Conservation (phyloP, 2,888 invertebrate genomes). For the Charanyca ferruginea region DNA sequence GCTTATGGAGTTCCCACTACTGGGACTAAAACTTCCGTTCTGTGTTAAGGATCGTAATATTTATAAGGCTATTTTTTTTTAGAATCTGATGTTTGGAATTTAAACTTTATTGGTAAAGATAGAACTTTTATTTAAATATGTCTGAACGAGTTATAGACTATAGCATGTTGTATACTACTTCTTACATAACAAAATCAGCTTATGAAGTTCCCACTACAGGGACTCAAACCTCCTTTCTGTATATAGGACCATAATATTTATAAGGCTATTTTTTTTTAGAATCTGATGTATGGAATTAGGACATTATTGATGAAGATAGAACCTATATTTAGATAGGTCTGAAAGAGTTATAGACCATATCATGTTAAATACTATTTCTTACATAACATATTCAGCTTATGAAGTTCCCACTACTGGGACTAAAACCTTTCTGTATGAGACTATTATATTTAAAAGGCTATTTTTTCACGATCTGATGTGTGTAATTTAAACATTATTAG, state of each 20-base stretch:
- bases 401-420: neutral
- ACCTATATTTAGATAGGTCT: too few species aligned
- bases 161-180: too few species aligned
- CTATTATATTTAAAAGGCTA: neutral
- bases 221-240: neutral
- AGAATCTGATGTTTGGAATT: neutral
- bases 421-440: neutral
- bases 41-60: neutral
- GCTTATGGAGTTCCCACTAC: neutral
- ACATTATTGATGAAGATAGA: too few species aligned
- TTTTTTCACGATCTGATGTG: too few species aligned
- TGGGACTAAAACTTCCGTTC: neutral
- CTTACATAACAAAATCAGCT: neutral
- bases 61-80: conserved; percentile 7
- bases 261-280: conserved; percentile 9
- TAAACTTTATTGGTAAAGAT: too few species aligned
- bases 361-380: too few species aligned
- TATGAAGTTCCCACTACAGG: neutral
- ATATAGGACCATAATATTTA: neutral
- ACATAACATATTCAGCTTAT: neutral
- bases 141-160: too few species aligned
- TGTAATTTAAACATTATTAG: neutral
- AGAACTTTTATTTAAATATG: too few species aligned
- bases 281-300: too few species aligned
- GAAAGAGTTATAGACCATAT: too few species aligned